phyloP scores from a whole-genome alignment of 2,888 invertebrate genomes.

The Archaeoteleia sp. region DNA sequence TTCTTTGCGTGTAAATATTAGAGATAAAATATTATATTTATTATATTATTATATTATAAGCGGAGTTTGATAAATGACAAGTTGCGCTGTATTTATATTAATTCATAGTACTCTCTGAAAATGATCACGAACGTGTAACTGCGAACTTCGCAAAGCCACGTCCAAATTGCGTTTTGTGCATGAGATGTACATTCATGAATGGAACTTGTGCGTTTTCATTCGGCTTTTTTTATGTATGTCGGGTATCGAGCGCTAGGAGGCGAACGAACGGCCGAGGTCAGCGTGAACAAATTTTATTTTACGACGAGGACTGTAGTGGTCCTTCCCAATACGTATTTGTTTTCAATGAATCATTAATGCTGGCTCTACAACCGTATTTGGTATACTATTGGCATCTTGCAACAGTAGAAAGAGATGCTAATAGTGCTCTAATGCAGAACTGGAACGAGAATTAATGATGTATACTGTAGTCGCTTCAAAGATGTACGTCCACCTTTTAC shows the following conservation, averaged over 20 bases:
- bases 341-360: no score
- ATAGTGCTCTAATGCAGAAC: no score
- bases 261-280: slow-evolving; percentile 42
- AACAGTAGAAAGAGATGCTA: no score
- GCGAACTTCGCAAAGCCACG: slow-evolving; percentile 24
- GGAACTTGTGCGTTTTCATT: slow-evolving; percentile 38
- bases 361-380: no score
- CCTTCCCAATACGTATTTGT: slow-evolving; percentile 35
- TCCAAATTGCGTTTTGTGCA: slow-evolving; percentile 30
- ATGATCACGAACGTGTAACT: slow-evolving; percentile 29
- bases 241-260: slow-evolving; percentile 16
- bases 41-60: no score
- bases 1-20: no score
- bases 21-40: no score
- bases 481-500: no score
- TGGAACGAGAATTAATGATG: no score
- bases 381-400: no score
- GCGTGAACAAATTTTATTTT: slow-evolving; percentile 37
- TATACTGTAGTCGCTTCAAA: no score
- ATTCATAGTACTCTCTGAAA: slow-evolving; percentile 21
- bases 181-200: slow-evolving; percentile 37
- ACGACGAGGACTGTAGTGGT: slow-evolving; percentile 18
- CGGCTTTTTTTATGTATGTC: slow-evolving; percentile 25
- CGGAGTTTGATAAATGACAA: slow-evolving; percentile 17
- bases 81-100: no score